A percentile compares a stretch with the other conserved stretches of the same genome.
Evolutionary conservation across 2,888 invertebrate genomes (phyloP).

Genomic region (Caenorhabditis imperialis): DNA sequence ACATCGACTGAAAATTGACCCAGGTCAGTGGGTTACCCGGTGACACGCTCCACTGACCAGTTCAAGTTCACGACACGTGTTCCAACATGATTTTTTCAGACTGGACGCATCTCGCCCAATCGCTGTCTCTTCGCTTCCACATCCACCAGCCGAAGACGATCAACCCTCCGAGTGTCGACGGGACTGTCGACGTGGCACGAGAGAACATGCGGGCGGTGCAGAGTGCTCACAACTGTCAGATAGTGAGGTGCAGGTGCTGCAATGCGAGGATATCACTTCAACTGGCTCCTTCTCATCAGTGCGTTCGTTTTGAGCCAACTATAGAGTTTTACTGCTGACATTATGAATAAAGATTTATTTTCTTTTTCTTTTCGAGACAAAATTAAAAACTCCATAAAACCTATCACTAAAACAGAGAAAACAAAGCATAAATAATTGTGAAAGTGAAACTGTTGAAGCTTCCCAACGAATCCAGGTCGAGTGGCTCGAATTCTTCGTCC

Average conservation of each 20-base stretch:
- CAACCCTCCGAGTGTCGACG: constrained; percentile 43
- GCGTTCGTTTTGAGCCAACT: constrained; percentile 47
- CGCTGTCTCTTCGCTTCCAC: constrained; percentile 19
- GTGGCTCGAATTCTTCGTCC: no score
- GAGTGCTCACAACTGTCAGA: constrained; percentile 39
- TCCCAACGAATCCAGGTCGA: no score
- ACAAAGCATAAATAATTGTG: no score
- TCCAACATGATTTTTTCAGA: constrained; percentile 40
- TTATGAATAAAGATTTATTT: no score
- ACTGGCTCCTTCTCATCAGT: constrained; percentile 37
- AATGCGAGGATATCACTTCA: constrained; percentile 43
- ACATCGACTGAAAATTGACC: no score
- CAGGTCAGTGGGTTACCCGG: no score
- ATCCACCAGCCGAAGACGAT: constrained; percentile 36
- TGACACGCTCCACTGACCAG: no score
- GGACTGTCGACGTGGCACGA: constrained; percentile 43
- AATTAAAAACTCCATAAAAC: no score
- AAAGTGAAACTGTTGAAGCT: no score
- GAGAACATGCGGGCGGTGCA: constrained; percentile 46
- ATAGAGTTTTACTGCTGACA: constrained; percentile 50
- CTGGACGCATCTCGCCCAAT: constrained; percentile 9
- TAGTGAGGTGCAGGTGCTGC: constrained; percentile 43
- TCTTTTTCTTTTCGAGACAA: no score
- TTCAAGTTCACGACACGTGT: no score
- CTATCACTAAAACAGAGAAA: no score